Percentiles rank a stretch among this genome's conserved stretches.
These are phyloP conservation scores for Zaprionus davidi DNA, from an alignment of 1,140 invertebrate species.

Conservation along the genomic window DNA sequence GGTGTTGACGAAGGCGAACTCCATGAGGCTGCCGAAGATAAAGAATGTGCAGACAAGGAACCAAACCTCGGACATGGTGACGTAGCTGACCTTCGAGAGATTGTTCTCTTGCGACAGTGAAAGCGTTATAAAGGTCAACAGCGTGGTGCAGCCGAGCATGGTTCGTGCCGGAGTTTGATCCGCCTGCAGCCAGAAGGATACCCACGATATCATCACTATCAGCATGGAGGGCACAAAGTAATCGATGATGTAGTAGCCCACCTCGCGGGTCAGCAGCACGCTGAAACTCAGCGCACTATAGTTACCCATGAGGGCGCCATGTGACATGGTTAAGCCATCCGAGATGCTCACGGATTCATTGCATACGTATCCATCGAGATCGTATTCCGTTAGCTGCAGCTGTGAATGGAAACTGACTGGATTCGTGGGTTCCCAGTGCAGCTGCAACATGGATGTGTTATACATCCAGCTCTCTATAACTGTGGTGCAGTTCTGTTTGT, in stretches of 20 bases:
- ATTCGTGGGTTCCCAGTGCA: constrained; percentile 90
- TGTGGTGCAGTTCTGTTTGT: constrained; percentile 91
- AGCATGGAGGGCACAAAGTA: constrained; percentile 95
- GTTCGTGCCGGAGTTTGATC: constrained; percentile 93
- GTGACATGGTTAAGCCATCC: constrained; percentile 85
- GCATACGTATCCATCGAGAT: constrained; percentile 87
- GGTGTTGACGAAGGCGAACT: constrained; percentile 95
- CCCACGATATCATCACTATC: constrained; percentile 95
- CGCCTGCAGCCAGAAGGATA: constrained; percentile 95
- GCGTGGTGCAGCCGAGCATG: constrained; percentile 90
- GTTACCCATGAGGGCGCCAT: constrained; percentile 90
- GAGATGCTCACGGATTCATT: constrained; percentile 88
- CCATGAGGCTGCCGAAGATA: constrained; percentile 93
- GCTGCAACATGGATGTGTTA: constrained; percentile 89
- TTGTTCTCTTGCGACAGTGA: constrained; percentile 91
- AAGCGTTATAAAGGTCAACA: constrained; percentile 94
- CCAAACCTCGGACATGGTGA: constrained; percentile 95
- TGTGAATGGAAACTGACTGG: constrained; percentile 91
- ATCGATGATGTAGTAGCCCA: constrained; percentile 95
- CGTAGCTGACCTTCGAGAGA: constrained; percentile 93
- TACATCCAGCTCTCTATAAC: constrained; percentile 93
- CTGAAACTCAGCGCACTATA: constrained; percentile 92
- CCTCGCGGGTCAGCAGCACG: constrained; percentile 90
- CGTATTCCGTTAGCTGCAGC: constrained; percentile 92
- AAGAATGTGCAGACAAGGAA: constrained; percentile 93